Base-by-base conservation (phyloP, 2,113 vertebrate genomes). In the Noctilio leporinus region DNA sequence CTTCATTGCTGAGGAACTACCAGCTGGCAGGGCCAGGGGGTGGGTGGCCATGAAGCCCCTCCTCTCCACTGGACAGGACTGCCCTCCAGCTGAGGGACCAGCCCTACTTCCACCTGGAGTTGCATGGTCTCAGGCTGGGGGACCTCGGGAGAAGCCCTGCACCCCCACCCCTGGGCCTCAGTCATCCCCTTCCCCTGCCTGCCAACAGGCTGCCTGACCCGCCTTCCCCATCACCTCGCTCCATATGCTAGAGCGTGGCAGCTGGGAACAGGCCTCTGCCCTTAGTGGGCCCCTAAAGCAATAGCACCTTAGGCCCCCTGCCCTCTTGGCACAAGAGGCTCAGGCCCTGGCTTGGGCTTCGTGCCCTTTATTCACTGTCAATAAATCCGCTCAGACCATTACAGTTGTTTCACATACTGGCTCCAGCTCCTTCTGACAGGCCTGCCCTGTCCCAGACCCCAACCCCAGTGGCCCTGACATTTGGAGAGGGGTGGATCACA, bases 331-430 rank as follows among this genome's bases (percentile, higher is more conserved):
- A 95, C 86, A 97, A 97, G 67, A 90, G 89, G 96, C 82, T 84
- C 5, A 14, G 62, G 96, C 69, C 33, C 89, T 9, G 4, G 89
- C 93, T 91, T 91, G 7, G 93, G 86, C 91, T 90, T 94, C 4
- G 45, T 96, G 94, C 96, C 94, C 96, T 97, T 97, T 91, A 97
- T n/a, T 91, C 97, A 97, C 88, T 98, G 97, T 98, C 98, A 97
- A 98, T 98, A 98, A 97, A 98, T 12, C 65, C 88, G 96, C 97
- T 98, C 97, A 97, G 96, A 96, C 82, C 89, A 98, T 98, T 98
- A 98, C 98, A 98, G 97, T 96, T 98, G 97, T 97, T 98, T 96
- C 70, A 96, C 92, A 98, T 97, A 83, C 43, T 94, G 96, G 96
- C 89, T 97, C 85, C 89, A 95, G 82, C 92, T 94, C 95, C 97